phyloP scores from a whole-genome alignment of 2,888 invertebrate genomes.

The Miltochrista miniata region DNA sequence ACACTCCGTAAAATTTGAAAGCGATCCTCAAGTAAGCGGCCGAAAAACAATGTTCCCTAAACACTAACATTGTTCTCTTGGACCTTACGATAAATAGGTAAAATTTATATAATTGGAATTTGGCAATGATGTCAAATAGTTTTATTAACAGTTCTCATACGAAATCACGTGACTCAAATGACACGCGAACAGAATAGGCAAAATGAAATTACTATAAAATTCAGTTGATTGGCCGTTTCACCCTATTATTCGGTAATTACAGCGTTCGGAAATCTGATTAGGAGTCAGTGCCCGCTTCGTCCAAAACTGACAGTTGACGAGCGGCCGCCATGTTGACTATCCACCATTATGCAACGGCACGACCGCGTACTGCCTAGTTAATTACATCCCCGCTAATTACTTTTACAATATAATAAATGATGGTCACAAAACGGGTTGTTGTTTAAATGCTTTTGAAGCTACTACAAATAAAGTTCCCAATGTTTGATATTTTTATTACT shows the following conservation, averaged over 20 bases:
- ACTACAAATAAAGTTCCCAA: not conserved
- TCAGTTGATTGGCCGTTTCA: conserved; percentile 19
- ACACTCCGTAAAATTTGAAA: too few relatives aligned
- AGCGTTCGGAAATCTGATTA: conserved; percentile 59
- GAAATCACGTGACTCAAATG: conserved; percentile 2
- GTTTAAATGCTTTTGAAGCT: conserved; percentile 12
- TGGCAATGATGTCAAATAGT: not conserved
- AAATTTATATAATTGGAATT: too few relatives aligned
- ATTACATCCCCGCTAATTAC: conserved; percentile 69
- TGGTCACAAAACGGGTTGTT: conserved; percentile 25
- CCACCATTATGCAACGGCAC: conserved; percentile 72
- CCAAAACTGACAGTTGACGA: conserved; percentile 71
- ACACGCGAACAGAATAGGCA: conserved; percentile 2
- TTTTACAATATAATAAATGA: conserved; percentile 50
- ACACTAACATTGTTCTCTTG: too few relatives aligned
- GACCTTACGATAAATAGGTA: too few relatives aligned
- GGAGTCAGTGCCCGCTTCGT: conserved; percentile 53
- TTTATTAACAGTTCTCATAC: not conserved
- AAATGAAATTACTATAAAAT: not conserved
- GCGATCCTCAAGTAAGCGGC: too few relatives aligned
- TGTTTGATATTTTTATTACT: not conserved
- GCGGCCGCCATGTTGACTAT: conserved; percentile 59
- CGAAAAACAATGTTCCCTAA: too few relatives aligned
- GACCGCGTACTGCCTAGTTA: conserved; percentile 60
- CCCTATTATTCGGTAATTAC: conserved; percentile 33